These are phyloP conservation scores for Eumacrocentrus americanus DNA, from an alignment of 2,888 invertebrate genomes.

Conservation along the genomic window DNA sequence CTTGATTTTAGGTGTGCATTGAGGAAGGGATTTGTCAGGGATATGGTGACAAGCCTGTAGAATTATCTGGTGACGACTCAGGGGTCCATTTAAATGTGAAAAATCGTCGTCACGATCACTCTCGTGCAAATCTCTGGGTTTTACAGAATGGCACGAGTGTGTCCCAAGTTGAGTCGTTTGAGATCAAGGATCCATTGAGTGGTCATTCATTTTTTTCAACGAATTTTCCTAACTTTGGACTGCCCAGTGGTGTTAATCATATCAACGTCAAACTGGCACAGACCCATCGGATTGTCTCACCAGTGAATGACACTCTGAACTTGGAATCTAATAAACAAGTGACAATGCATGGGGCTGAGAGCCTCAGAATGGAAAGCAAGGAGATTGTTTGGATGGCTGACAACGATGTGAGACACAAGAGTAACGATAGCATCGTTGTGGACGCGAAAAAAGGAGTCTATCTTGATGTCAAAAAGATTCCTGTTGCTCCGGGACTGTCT, in stretches of 20 bases:
- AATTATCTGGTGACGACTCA: conserved; percentile 57
- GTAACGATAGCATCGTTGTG: conserved; percentile 77
- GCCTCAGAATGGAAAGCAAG: conserved; percentile 75
- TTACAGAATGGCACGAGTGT: conserved; percentile 73
- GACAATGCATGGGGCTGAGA: conserved; percentile 80
- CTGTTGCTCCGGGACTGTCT: conserved; percentile 66
- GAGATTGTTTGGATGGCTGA: conserved; percentile 78
- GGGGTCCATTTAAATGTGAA: conserved; percentile 56
- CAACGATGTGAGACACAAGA: conserved; percentile 78
- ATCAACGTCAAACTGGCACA: conserved; percentile 72
- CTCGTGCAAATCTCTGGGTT: conserved; percentile 55
- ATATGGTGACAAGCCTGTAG: conserved; percentile 60
- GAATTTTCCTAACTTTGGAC: conserved; percentile 72
- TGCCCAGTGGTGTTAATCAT: conserved; percentile 72
- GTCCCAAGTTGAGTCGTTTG: conserved; percentile 72
- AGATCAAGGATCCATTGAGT: conserved; percentile 71
- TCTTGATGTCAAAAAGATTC: conserved; percentile 75
- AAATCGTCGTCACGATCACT: conserved; percentile 44
- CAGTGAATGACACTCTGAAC: conserved; percentile 71
- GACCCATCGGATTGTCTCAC: conserved; percentile 76
- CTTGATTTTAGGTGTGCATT: conserved; percentile 50
- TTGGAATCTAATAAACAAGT: conserved; percentile 74
- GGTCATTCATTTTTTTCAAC: conserved; percentile 77
- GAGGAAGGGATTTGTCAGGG: conserved; percentile 57
- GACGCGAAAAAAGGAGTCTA: conserved; percentile 74